Base-by-base conservation (phyloP, 2,888 invertebrate species). In the Auanema freiburgensis region DNA sequence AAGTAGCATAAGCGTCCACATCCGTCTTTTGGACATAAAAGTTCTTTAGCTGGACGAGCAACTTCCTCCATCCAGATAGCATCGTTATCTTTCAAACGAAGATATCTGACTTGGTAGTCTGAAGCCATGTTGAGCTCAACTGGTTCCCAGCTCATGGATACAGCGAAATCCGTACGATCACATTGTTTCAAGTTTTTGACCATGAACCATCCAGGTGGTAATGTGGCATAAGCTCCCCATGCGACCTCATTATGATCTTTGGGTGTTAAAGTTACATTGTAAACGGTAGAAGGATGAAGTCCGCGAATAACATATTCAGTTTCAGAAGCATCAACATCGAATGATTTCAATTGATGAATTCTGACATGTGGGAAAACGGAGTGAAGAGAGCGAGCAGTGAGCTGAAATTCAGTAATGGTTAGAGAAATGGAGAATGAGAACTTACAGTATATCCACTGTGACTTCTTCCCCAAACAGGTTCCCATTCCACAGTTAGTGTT, bases 161-260 rank as follows among this genome's bases (percentile, higher is more conserved):
- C 77, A 40, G 83, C 83, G 60, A 73, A 76, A 58, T 79, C 71
- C 14, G 83, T 83, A 64, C 75, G 68, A 64, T 83, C 80, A 65
- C 83, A 83, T 62, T 80, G 78, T 44, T 77, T 76, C 44, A 83
- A 69, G 63, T 83, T 79, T 61, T 74, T 72, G 52, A 83, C 83
- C 42, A 79, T 66, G 67, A 79, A 83, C 79, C 81, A 83, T 23
- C 83, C 82, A 24, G 79, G 80, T 16, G 83, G 83, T 55, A 83
- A 74, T 4, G 83, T 83, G 40, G 83, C 79, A 61, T 81, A 83
- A 12, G 77, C 83, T 43, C 83, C 83, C 80, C 82, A 83, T 14
- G 84, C 83, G 12, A 63, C 56, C 44, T 77, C 77, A 57, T 74
- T 75, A 52, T 79, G 78, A 57, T 77, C 80, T 51, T 74, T 77